Evolutionary conservation across 2,888 invertebrate genomes (phyloP).

Genomic region (Ophonus ardosiacus): DNA sequence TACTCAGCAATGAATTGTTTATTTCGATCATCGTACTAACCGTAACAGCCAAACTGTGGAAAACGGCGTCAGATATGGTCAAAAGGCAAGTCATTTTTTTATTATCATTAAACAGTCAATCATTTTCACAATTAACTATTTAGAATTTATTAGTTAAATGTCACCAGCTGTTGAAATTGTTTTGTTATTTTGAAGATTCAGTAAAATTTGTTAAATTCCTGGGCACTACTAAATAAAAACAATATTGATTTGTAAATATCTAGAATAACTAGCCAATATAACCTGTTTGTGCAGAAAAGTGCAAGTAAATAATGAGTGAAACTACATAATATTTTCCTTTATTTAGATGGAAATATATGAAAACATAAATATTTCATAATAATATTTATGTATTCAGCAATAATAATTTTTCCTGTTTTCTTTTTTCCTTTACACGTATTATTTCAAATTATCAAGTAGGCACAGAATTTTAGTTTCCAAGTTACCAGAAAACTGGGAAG

Average conservation of each 20-base stretch:
- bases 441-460: too few species aligned
- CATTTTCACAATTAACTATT: not conserved
- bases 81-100: slow-evolving; percentile 72
- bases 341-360: not conserved
- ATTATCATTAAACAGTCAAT: slow-evolving; percentile 1
- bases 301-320: slow-evolving; percentile 29
- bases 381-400: not conserved
- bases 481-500: slow-evolving; percentile 36
- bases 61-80: slow-evolving; percentile 75
- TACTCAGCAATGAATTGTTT: slow-evolving; percentile 64
- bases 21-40: slow-evolving; percentile 47
- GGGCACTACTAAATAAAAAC: slow-evolving; percentile 9
- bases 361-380: slow-evolving; percentile 4
- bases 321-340: slow-evolving; percentile 17
- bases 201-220: slow-evolving; percentile 1
- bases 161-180: not conserved
- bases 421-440: too few species aligned
- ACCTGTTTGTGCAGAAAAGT: slow-evolving; percentile 33
- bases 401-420: too few species aligned
- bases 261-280: not conserved
- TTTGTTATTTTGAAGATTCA: not conserved
- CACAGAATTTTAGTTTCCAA: slow-evolving; percentile 7
- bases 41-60: slow-evolving; percentile 71
- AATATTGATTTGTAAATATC: slow-evolving; percentile 41
- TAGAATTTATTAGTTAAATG: not conserved